A percentile compares a stretch with the other conserved stretches of the same genome.
Conservation (phyloP, 1,140 invertebrate species). For the Adelges cooleyi region DNA sequence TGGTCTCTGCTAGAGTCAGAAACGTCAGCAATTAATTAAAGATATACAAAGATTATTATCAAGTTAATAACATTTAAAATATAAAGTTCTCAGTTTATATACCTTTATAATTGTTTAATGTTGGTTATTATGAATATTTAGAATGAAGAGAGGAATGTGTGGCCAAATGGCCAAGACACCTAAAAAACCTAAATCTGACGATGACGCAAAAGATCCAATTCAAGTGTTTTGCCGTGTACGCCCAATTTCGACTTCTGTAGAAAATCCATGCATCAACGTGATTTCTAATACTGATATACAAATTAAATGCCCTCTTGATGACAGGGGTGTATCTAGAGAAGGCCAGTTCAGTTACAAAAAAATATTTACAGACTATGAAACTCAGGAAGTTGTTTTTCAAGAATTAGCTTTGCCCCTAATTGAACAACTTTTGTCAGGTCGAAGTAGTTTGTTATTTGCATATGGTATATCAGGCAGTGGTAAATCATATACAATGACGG, state of each 20-base stretch:
- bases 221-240: slow-evolving; percentile 35
- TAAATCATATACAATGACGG: slow-evolving; percentile 92
- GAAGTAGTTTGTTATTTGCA: slow-evolving; percentile 84
- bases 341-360: slow-evolving; percentile 66
- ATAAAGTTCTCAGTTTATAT: no score
- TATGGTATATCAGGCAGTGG: slow-evolving; percentile 96
- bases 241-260: slow-evolving; percentile 28
- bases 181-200: slow-evolving; percentile 4
- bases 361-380: slow-evolving; percentile 66
- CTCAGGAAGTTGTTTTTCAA: slow-evolving; percentile 61
- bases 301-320: slow-evolving; percentile 47
- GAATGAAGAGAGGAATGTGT: neutral
- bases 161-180: slow-evolving; percentile 2
- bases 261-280: slow-evolving; percentile 52
- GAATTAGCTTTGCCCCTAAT: slow-evolving; percentile 66
- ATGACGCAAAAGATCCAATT: slow-evolving; percentile 30
- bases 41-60: no score
- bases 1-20: no score
- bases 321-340: slow-evolving; percentile 52
- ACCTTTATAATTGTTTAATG: no score
- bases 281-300: slow-evolving; percentile 55
- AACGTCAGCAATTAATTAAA: no score
- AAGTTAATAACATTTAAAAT: no score
- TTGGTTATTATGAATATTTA: neutral
- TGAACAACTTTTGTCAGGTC: slow-evolving; percentile 61